Evolutionary conservation across 2,888 invertebrate species (phyloP).

Genomic region (Ditylenchus weischeri): DNA sequence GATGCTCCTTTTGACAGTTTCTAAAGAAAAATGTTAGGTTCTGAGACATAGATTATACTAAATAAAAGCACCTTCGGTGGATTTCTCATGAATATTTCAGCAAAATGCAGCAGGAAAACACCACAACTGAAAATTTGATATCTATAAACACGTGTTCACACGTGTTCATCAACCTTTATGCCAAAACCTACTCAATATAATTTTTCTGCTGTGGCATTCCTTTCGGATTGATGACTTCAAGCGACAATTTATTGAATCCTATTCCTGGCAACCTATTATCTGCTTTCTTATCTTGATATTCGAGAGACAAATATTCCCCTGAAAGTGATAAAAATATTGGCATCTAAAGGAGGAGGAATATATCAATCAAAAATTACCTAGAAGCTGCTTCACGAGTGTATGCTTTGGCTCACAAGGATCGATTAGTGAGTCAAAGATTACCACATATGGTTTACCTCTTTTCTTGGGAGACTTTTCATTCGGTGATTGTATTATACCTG

Average conservation of each 20-base stretch:
- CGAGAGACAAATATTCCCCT: slow-evolving; percentile 59
- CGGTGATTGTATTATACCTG: slow-evolving; percentile 7
- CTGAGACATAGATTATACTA: background rate
- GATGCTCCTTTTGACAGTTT: slow-evolving; percentile 14
- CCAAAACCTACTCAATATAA: slow-evolving; percentile 71
- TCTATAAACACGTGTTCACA: too few species aligned
- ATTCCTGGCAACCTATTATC: slow-evolving; percentile 14
- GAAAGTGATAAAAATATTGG: slow-evolving; percentile 14
- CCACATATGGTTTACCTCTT: slow-evolving; percentile 68
- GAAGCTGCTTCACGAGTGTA: slow-evolving; percentile 26
- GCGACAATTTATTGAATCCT: slow-evolving; percentile 13
- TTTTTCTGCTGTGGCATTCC: slow-evolving; percentile 85
- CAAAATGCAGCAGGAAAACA: slow-evolving; percentile 87
- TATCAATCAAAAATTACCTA: background rate
- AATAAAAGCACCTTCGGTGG: slow-evolving; percentile 26
- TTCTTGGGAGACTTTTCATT: background rate
- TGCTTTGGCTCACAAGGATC: slow-evolving; percentile 32
- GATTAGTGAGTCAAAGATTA: slow-evolving; percentile 85
- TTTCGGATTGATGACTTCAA: slow-evolving; percentile 38
- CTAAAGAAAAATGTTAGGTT: slow-evolving; percentile 15
- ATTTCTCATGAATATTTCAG: slow-evolving; percentile 74
- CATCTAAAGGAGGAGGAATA: background rate
- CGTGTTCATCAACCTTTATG: too few species aligned
- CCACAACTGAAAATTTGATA: slow-evolving; percentile 69
- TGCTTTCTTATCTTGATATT: slow-evolving; percentile 66